Conservation (phyloP, 2,113 vertebrate genomes). For the Hippocampus barbouri region DNA sequence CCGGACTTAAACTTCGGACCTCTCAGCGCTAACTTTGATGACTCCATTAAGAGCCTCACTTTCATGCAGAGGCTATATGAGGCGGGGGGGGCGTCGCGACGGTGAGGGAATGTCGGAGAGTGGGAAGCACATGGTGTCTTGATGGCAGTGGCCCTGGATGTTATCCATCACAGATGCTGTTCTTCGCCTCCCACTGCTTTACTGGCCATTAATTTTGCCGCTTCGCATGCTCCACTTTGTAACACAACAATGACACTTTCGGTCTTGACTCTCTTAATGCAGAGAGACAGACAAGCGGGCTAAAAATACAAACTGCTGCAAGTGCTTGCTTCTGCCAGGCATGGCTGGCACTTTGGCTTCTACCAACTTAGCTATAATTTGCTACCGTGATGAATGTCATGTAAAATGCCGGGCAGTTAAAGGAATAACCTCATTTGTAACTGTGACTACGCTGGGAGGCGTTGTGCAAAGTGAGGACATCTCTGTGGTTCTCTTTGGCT, state of each 20-base stretch:
- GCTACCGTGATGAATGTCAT: neutral
- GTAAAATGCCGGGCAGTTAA: neutral
- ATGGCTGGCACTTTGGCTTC: neutral
- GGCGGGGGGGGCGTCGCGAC: constrained; percentile 7
- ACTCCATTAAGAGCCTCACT: constrained; percentile 63
- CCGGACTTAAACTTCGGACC: constrained; percentile 35
- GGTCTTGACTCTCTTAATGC: constrained; percentile 15
- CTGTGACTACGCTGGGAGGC: neutral
- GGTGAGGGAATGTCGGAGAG: constrained; percentile 1
- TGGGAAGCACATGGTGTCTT: constrained; percentile 13
- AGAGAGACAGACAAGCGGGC: constrained; percentile 1
- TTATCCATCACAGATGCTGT: constrained; percentile 71
- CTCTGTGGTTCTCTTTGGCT: constrained; percentile 13
- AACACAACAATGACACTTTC: constrained; percentile 37
- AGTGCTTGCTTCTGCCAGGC: neutral
- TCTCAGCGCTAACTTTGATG: constrained; percentile 64
- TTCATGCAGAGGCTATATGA: constrained; percentile 38
- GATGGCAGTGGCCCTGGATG: constrained; percentile 61
- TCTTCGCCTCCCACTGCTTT: constrained; percentile 56
- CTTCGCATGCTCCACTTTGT: constrained; percentile 45
- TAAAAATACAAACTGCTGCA: neutral
- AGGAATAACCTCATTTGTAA: neutral
- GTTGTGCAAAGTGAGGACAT: neutral
- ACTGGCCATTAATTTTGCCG: constrained; percentile 55
- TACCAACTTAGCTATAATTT: neutral